A percentile compares a stretch with the other conserved stretches of the same genome.
Conservation (phyloP, 2,113 vertebrate genomes). For the Hippoglossus stenolepis region DNA sequence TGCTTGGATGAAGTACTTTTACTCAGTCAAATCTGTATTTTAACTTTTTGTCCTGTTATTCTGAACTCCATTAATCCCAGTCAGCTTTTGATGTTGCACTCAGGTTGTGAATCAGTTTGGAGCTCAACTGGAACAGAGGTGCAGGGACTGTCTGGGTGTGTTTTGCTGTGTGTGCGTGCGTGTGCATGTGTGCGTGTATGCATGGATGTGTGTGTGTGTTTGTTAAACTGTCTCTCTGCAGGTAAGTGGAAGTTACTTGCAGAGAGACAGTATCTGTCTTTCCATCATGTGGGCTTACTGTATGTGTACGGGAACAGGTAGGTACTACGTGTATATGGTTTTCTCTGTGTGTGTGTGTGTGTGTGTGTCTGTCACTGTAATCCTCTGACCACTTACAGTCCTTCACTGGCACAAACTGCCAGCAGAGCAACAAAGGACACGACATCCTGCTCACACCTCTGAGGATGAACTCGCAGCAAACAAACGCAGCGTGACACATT, state of each 20-base stretch:
- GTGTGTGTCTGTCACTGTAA: not conserved
- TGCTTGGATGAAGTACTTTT: no score
- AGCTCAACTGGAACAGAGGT: no score
- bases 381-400: no score
- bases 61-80: no score
- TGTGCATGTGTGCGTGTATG: not conserved
- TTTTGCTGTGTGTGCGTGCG: not conserved
- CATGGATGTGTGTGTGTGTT: not conserved
- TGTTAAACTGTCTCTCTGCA: not conserved
- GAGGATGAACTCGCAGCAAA: slow-evolving; percentile 7
- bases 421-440: slow-evolving; percentile 10
- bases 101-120: no score
- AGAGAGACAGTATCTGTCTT: slow-evolving; percentile 7
- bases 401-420: not conserved
- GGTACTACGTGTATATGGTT: not conserved
- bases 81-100: no score
- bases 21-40: no score
- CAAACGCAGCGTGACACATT: slow-evolving; percentile 13
- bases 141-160: no score
- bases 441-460: slow-evolving; percentile 44
- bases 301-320: no score
- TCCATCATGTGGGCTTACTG: slow-evolving; percentile 18
- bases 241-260: no score
- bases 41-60: no score
- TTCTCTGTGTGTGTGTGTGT: no score